Evolutionary conservation across 1,140 invertebrate species (phyloP), one percentile per base, ranked within the genome.

Genomic region (Orius insidiosus): DNA sequence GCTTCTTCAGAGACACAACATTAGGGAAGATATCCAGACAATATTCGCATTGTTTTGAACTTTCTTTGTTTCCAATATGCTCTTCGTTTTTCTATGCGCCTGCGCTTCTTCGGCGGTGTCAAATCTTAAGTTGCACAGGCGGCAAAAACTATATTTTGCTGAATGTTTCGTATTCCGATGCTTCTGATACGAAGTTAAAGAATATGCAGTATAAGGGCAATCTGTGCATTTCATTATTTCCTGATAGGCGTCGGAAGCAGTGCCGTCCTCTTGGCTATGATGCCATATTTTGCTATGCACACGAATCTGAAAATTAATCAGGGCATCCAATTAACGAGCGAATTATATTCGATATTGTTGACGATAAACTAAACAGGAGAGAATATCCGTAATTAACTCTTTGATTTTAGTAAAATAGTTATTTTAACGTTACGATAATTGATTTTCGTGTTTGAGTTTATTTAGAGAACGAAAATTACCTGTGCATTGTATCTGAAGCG

Each of bases 401-500:
- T 24, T 24, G 24, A 24, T 24, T n/a, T 24, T 24, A 24, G 24
- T 24, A 24, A 24, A 24, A 24, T 24, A 24, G 24, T 24, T 24
- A 24, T 24, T 24, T 24, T 24, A 24, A 24, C 24, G 24, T 24
- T 24, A 4, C 24, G 24, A 24, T 24, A 24, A 24, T 24, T 24
- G 24, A 24, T 7, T 24, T 7, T 24, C 24, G 24, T 24, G 24
- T 24, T 24, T 24, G 24, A 24, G 24, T 7, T 24, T 24, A 24
- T 24, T 24, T 24, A 24, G 24, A 7, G 24, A 7, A 24, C 24
- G 24, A 24, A 24, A 24, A 74, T 69, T 11, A 83, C 60, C 54
- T 81, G 73, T 2, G 76, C 59, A 52, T 83, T 83, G 49, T 76
- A 79, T 11, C 72, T 63, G 58, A 85, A 84, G 30, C 68, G 64